Conservation (phyloP, 2,888 invertebrate genomes). For the Mythimna ferrago region DNA sequence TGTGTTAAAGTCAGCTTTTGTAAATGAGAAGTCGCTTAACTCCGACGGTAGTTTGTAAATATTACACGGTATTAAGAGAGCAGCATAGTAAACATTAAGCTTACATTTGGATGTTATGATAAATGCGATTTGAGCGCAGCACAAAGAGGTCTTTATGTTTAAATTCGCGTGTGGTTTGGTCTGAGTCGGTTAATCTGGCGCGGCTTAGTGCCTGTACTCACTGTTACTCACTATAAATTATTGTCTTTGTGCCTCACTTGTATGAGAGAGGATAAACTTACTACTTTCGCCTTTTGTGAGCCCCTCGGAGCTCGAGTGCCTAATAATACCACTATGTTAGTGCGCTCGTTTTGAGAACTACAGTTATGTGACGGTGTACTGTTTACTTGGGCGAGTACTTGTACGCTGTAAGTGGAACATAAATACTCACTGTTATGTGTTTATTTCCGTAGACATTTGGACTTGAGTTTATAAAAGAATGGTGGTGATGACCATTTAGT, state of each 20-base stretch:
- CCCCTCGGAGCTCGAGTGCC: conserved; percentile 59
- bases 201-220: conserved; percentile 77
- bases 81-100: conserved; percentile 42
- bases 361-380: conserved; percentile 12
- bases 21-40: conserved; percentile 13
- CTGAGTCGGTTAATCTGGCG: conserved; percentile 77
- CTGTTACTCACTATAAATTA: conserved; percentile 81
- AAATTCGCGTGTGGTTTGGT: conserved; percentile 79
- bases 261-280: conserved; percentile 75
- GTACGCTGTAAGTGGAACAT: neutral
- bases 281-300: conserved; percentile 72
- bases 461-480: neutral
- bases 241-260: conserved; percentile 80
- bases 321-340: conserved; percentile 59
- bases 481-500: neutral
- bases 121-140: conserved; percentile 66
- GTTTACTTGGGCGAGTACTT: conserved; percentile 16
- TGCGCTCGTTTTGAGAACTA: conserved; percentile 52
- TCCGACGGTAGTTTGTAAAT: conserved; percentile 38
- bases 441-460: neutral
- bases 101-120: conserved; percentile 62
- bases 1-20: conserved; percentile 13
- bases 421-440: neutral
- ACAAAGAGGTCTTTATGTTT: conserved; percentile 73
- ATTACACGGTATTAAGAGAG: conserved; percentile 38